Conservation (phyloP, 53 echinoderm and acorn worm species). For the Apostichopus leukothele region DNA sequence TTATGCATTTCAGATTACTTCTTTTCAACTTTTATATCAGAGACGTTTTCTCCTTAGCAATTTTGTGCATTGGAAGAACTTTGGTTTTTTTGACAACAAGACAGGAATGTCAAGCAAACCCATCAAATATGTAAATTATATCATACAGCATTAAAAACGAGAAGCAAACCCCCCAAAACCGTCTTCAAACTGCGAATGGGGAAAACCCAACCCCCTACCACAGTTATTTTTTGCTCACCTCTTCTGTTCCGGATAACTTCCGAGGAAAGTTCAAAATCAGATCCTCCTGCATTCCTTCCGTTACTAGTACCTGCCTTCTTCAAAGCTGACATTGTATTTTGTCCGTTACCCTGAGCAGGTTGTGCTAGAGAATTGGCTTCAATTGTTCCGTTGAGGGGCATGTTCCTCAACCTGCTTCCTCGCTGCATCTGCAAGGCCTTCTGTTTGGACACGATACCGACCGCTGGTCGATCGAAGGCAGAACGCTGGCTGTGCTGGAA, state of each 20-base stretch:
- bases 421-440: not conserved
- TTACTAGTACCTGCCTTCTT: not conserved
- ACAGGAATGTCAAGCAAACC: too few relatives aligned
- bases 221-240: not conserved
- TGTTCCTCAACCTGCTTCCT: not conserved
- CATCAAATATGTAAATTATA: too few relatives aligned
- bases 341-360: not conserved
- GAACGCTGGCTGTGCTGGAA: constrained; percentile 14
- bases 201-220: too few relatives aligned
- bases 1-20: too few relatives aligned
- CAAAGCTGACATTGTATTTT: not conserved
- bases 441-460: not conserved
- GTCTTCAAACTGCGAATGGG: too few relatives aligned
- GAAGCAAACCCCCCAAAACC: too few relatives aligned
- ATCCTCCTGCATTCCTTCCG: not conserved
- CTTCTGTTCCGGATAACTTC: constrained; percentile 19
- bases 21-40: too few relatives aligned
- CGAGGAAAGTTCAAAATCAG: not conserved
- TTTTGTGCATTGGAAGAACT: too few relatives aligned
- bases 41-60: too few relatives aligned
- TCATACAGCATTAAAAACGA: too few relatives aligned
- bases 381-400: not conserved
- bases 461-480: not conserved
- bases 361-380: not conserved
- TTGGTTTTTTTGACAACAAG: too few relatives aligned